phyloP scores from a whole-genome alignment of 37 sponge, comb jelly and placozoan species.

The Bolinopsis microptera region DNA sequence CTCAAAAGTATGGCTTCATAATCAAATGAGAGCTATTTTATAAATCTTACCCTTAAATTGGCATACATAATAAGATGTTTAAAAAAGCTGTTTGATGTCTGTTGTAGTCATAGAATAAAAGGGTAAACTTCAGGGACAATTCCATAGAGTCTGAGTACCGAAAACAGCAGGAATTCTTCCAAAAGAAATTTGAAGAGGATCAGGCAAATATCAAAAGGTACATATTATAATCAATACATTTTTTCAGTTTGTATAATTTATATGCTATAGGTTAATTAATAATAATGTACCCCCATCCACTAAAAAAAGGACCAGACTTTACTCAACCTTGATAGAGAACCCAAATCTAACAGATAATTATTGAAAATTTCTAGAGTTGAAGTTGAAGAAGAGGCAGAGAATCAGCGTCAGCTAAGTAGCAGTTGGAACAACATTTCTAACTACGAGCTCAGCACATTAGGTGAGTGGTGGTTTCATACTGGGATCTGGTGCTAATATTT shows the following conservation, averaged over 20 bases:
- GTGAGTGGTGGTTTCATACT: too few relatives aligned
- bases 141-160: slow-evolving; percentile 8
- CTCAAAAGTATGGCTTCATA: not conserved
- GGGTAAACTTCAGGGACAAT: not conserved
- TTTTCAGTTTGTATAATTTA: not conserved
- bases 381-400: slow-evolving; percentile 16
- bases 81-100: too few relatives aligned
- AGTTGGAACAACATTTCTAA: slow-evolving; percentile 38
- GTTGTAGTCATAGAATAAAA: too few relatives aligned
- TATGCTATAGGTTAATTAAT: too few relatives aligned
- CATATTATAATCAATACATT: not conserved
- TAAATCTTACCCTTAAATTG: too few relatives aligned
- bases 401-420: not conserved
- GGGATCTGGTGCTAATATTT: too few relatives aligned
- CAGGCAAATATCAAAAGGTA: not conserved
- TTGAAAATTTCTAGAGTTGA: not conserved
- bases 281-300: too few relatives aligned
- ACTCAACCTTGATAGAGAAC: not conserved
- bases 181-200: slow-evolving; percentile 52
- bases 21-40: too few relatives aligned
- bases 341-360: not conserved
- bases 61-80: too few relatives aligned
- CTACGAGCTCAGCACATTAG: not conserved
- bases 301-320: not conserved
- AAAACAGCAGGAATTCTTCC: slow-evolving; percentile 27